phyloP scores from a whole-genome alignment of 2,113 vertebrate genomes.

The Acanthochromis polyacanthus region DNA sequence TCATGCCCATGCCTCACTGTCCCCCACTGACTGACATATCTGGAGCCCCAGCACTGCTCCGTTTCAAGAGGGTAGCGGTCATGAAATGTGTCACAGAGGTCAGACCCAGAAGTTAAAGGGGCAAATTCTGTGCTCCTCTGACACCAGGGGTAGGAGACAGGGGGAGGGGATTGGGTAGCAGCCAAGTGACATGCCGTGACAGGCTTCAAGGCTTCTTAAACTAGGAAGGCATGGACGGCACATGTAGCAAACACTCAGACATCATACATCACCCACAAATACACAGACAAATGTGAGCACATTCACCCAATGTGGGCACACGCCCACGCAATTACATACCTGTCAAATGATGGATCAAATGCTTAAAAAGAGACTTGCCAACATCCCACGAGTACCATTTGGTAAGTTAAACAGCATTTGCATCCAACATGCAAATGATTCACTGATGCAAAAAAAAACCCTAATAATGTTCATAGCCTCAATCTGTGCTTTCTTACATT shows the following conservation, averaged over 20 bases:
- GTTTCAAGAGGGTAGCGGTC: conserved; percentile 32
- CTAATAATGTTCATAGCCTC: neutral
- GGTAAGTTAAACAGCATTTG: neutral
- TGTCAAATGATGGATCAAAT: conserved; percentile 16
- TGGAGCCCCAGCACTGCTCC: conserved; percentile 10
- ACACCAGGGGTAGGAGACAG: conserved; percentile 7
- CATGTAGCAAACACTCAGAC: conserved; percentile 25
- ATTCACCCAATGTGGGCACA: neutral
- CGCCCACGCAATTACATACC: conserved; percentile 31
- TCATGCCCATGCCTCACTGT: neutral
- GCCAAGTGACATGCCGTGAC: conserved; percentile 67
- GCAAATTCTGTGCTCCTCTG: conserved; percentile 57
- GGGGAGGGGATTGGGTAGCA: conserved; percentile 40
- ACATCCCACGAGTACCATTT: conserved; percentile 9
- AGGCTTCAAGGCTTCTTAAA: conserved; percentile 58
- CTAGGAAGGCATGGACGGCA: conserved; percentile 42
- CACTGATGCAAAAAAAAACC: neutral
- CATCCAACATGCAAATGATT: conserved; percentile 12
- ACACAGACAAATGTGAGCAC: conserved; percentile 13
- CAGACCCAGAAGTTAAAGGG: conserved; percentile 59
- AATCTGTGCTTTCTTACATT: conserved; percentile 1
- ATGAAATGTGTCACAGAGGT: conserved; percentile 63
- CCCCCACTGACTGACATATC: neutral
- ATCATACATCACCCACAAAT: conserved; percentile 28
- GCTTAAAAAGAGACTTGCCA: conserved; percentile 11